phyloP scores from a whole-genome alignment of 2,797 vertebrate genomes.

The Molothrus ater region DNA sequence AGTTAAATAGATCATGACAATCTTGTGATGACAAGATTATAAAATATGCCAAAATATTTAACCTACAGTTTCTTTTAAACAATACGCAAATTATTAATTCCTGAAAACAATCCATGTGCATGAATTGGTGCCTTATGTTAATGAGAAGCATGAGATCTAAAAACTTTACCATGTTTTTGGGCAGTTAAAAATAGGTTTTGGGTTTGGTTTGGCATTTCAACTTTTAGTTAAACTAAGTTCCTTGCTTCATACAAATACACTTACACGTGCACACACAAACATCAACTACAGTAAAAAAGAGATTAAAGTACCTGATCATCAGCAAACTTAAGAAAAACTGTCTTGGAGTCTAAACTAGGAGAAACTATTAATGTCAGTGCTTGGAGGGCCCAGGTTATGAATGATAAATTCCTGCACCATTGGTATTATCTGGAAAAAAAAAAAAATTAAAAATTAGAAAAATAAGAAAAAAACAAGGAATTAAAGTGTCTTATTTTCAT shows the following conservation, averaged over 20 bases:
- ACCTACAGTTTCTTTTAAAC: neutral
- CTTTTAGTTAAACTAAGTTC: neutral
- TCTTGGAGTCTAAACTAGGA: constrained; percentile 88
- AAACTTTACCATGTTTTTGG: neutral
- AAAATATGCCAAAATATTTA: neutral
- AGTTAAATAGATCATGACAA: neutral
- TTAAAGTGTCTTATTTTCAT: neutral
- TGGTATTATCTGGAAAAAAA: constrained; percentile 80
- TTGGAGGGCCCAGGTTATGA: constrained; percentile 74
- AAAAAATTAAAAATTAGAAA: too few species aligned
- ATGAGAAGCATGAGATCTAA: neutral
- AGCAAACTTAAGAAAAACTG: constrained; percentile 87
- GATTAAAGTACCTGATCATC: constrained; percentile 82
- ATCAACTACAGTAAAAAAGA: neutral
- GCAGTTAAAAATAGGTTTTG: neutral
- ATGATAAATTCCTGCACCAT: constrained; percentile 88
- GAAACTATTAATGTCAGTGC: constrained; percentile 87
- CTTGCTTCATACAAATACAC: neutral
- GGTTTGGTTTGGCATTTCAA: neutral
- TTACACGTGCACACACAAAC: rapidly evolving
- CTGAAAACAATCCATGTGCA: neutral
- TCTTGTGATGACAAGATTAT: neutral
- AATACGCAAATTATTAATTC: neutral
- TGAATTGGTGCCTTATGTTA: neutral
- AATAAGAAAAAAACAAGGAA: neutral